phyloP scores from a whole-genome alignment of 2,888 invertebrate species.

The Cryptocephalus moraei region DNA sequence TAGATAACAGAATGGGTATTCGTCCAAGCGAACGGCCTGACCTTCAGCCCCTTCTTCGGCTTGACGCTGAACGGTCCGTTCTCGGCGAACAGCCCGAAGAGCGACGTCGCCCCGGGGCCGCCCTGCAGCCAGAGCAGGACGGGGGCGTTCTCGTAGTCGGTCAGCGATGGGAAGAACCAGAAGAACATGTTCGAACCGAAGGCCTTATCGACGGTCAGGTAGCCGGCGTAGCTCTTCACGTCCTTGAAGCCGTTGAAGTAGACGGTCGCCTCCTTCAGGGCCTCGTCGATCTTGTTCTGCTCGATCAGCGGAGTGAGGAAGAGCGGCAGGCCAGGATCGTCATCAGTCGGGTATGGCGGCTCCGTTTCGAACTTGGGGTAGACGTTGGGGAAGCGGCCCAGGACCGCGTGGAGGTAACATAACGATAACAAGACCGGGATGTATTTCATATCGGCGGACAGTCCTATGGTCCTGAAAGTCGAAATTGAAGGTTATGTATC shows the following conservation, averaged over 20 bases:
- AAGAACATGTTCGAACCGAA: constrained; percentile 79
- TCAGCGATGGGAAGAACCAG: constrained; percentile 81
- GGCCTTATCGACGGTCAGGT: constrained; percentile 69
- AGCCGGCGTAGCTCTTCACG: constrained; percentile 67
- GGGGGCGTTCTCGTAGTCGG: constrained; percentile 46
- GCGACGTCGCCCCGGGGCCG: constrained; percentile 72
- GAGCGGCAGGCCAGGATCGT: constrained; percentile 48
- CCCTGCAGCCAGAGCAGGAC: constrained; percentile 80
- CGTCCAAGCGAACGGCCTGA: constrained; percentile 72
- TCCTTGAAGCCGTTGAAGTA: constrained; percentile 47
- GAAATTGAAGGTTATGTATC: too few relatives aligned
- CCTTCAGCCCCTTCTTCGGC: constrained; percentile 31
- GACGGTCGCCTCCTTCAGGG: constrained; percentile 42
- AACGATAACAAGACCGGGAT: too few relatives aligned
- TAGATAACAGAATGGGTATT: constrained; percentile 70
- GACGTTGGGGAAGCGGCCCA: constrained; percentile 15
- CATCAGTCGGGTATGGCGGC: constrained; percentile 11
- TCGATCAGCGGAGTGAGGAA: constrained; percentile 68
- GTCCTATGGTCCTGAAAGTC: too few relatives aligned
- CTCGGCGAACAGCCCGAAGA: constrained; percentile 74
- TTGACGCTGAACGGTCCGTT: constrained; percentile 57
- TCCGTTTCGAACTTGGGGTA: constrained; percentile 15
- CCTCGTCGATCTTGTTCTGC: constrained; percentile 58
- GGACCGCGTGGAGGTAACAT: not conserved
- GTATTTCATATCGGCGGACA: too few relatives aligned